Percentiles rank a stretch among this genome's conserved stretches.
phyloP scores from a whole-genome alignment of 2,113 vertebrate genomes.

The Dermatemys mawii region DNA sequence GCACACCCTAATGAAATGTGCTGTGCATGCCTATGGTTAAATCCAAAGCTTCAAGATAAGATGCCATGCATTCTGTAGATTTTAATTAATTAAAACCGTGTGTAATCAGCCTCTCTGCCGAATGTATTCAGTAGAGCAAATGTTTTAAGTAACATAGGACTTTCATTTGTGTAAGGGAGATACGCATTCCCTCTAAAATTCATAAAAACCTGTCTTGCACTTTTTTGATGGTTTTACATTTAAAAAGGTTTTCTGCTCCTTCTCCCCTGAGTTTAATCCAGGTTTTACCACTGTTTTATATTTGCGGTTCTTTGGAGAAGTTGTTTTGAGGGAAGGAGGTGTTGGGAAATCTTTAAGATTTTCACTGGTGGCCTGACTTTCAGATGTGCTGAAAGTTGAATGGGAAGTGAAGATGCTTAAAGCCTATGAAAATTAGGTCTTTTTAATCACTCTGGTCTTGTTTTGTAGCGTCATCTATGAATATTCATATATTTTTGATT shows the following conservation, averaged over 20 bases:
- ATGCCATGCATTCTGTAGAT: neutral
- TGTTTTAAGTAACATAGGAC: neutral
- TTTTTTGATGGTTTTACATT: neutral
- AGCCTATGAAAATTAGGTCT: neutral
- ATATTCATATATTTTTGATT: neutral
- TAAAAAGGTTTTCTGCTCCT: neutral
- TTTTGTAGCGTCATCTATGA: neutral
- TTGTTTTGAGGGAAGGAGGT: neutral
- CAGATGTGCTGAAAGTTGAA: neutral
- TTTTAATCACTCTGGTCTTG: neutral
- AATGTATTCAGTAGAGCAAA: neutral
- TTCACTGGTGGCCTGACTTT: neutral
- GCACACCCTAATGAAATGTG: too few species aligned
- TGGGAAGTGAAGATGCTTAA: neutral
- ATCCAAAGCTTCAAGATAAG: neutral
- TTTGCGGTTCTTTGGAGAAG: neutral
- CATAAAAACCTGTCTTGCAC: neutral
- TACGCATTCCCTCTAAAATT: neutral
- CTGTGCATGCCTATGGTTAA: too few species aligned
- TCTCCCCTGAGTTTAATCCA: neutral
- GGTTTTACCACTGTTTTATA: accelerated
- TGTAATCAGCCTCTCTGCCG: neutral
- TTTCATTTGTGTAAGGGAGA: neutral
- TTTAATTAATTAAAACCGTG: neutral
- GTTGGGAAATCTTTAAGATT: neutral